Evolutionary conservation across 2,797 vertebrate genomes (phyloP).

Genomic region (Paedocypris micromegethes): DNA sequence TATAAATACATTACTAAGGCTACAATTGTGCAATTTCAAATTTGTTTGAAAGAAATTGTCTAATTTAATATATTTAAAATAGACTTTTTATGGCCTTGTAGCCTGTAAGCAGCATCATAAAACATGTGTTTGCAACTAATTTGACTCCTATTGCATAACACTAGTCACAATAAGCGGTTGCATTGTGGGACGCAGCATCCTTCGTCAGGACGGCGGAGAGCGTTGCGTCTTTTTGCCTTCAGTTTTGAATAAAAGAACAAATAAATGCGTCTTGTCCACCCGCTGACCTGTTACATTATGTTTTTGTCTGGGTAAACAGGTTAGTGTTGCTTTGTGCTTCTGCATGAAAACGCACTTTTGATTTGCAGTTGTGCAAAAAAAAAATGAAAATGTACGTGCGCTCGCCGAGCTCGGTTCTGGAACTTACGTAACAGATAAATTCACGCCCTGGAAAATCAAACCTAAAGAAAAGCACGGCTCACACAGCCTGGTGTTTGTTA

Average conservation of each 20-base stretch:
- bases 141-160: too few species aligned
- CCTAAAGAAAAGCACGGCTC: neutral
- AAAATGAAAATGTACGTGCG: neutral
- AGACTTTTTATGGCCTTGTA: too few species aligned
- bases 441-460: neutral
- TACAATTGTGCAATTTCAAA: too few species aligned
- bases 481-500: slow-evolving; percentile 15
- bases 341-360: slow-evolving; percentile 14
- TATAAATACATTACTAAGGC: too few species aligned
- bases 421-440: slow-evolving; percentile 22
- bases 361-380: neutral
- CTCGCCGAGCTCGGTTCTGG: neutral
- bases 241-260: too few species aligned
- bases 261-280: neutral
- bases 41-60: too few species aligned
- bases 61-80: too few species aligned
- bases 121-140: too few species aligned
- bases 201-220: too few species aligned
- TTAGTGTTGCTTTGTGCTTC: neutral
- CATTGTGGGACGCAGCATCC: too few species aligned
- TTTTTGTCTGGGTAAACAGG: neutral
- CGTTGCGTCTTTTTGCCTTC: too few species aligned
- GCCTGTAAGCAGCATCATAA: too few species aligned
- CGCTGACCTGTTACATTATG: neutral
- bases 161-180: neutral